Evolutionary conservation across 1,140 invertebrate genomes (phyloP).

Genomic region (Sarcophaga bullata): DNA sequence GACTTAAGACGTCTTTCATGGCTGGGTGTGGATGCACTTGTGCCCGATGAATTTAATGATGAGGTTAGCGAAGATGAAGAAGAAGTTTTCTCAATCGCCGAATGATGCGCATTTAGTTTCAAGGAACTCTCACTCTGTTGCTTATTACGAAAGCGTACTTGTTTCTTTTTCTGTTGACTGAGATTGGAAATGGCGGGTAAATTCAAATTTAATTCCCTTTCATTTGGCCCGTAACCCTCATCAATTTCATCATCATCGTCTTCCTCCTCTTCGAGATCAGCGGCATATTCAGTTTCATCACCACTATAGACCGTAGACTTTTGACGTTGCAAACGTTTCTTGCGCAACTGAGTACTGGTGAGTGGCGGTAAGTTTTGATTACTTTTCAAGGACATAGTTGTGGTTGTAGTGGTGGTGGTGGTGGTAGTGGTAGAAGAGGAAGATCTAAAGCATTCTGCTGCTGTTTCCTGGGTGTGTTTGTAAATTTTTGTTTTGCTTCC

Average conservation of each 20-base stretch:
- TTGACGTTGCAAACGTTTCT: constrained; percentile 43
- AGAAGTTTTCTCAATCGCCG: constrained; percentile 28
- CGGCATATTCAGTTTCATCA: constrained; percentile 51
- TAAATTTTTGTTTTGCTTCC: not conserved
- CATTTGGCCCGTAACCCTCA: constrained; percentile 14
- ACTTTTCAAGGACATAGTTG: not conserved
- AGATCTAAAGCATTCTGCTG: not conserved
- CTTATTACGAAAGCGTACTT: constrained; percentile 33
- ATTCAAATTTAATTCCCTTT: not conserved
- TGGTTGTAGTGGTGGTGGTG: no score
- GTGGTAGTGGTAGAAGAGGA: no score
- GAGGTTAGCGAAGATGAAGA: constrained; percentile 37
- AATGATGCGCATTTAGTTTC: not conserved
- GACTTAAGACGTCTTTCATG: constrained; percentile 52
- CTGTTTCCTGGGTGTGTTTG: not conserved
- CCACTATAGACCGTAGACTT: constrained; percentile 44
- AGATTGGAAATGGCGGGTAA: constrained; percentile 20
- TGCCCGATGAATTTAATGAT: not conserved
- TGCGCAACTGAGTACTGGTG: constrained; percentile 41
- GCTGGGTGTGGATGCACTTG: not conserved
- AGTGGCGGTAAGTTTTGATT: not conserved
- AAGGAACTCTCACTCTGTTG: constrained; percentile 20
- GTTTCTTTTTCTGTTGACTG: constrained; percentile 31
- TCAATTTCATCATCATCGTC: constrained; percentile 40
- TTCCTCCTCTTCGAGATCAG: constrained; percentile 55